Evolutionary conservation across 2,888 invertebrate genomes (phyloP).

Genomic region (Drosophila crucigera): DNA sequence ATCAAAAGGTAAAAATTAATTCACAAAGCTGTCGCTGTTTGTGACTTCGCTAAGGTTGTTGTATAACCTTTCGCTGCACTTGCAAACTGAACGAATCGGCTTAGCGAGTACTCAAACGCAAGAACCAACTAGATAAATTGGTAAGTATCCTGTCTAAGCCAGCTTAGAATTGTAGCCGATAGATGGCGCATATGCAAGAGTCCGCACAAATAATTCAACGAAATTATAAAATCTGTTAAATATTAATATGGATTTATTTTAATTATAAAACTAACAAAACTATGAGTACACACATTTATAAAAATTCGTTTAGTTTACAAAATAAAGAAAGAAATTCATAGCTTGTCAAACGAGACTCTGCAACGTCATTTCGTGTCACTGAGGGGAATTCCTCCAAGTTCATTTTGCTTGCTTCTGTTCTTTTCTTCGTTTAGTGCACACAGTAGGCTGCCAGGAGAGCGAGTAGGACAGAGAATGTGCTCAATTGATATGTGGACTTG

Average conservation of each 20-base stretch:
- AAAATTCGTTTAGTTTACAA: constrained; percentile 66
- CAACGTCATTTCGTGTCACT: constrained; percentile 30
- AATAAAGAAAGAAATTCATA: constrained; percentile 22
- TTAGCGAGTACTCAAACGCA: background rate
- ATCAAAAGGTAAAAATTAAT: background rate
- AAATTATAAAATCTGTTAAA: background rate
- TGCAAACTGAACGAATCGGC: background rate
- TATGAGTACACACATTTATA: constrained; percentile 55
- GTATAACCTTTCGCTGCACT: background rate
- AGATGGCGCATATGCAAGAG: background rate
- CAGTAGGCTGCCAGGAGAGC: constrained; percentile 72
- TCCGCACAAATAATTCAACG: background rate
- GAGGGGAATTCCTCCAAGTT: background rate
- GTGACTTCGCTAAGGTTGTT: background rate
- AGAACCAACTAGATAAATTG: background rate
- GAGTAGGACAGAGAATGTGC: constrained; percentile 57
- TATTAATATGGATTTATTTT: constrained; percentile 27
- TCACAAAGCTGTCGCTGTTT: background rate
- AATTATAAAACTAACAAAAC: constrained; percentile 47
- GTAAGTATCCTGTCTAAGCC: background rate
- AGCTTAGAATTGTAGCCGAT: background rate
- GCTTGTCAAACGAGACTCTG: background rate
- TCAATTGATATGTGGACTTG: constrained; percentile 41
- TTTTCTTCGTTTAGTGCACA: constrained; percentile 45
- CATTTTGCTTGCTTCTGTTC: background rate